phyloP scores from a whole-genome alignment of 2,888 invertebrate genomes.

The Nudaria mundana region DNA sequence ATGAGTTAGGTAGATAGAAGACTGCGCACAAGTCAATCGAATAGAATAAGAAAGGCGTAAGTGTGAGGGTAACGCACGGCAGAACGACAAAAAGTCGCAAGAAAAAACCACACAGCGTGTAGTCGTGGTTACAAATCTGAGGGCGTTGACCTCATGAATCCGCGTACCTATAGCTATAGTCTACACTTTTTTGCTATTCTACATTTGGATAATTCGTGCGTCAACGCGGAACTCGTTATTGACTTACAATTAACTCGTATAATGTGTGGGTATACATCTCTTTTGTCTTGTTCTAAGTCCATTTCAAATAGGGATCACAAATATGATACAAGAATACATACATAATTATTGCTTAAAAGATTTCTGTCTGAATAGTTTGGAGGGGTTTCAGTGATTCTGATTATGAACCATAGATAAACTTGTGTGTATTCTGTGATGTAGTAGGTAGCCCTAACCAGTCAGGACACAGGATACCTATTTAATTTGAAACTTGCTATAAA shows the following conservation, averaged over 20 bases:
- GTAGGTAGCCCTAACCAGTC: too few relatives aligned
- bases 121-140: constrained; percentile 61
- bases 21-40: constrained; percentile 13
- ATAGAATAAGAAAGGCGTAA: constrained; percentile 25
- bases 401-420: too few relatives aligned
- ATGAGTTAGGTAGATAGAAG: too few relatives aligned
- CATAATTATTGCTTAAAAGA: too few relatives aligned
- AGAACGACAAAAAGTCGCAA: constrained; percentile 58
- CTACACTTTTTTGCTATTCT: constrained; percentile 40
- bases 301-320: too few relatives aligned
- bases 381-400: too few relatives aligned
- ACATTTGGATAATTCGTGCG: constrained; percentile 34
- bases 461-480: too few relatives aligned
- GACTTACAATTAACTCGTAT: constrained; percentile 8
- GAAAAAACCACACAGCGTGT: constrained; percentile 50
- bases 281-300: too few relatives aligned
- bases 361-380: too few relatives aligned
- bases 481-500: too few relatives aligned
- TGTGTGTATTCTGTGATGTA: too few relatives aligned
- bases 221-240: constrained; percentile 31
- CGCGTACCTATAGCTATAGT: constrained; percentile 56
- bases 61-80: constrained; percentile 67
- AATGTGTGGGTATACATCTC: background rate
- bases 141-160: constrained; percentile 69
- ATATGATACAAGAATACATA: too few relatives aligned